Conservation (phyloP, 2,888 invertebrate genomes). For the Drosophila anomelani region DNA sequence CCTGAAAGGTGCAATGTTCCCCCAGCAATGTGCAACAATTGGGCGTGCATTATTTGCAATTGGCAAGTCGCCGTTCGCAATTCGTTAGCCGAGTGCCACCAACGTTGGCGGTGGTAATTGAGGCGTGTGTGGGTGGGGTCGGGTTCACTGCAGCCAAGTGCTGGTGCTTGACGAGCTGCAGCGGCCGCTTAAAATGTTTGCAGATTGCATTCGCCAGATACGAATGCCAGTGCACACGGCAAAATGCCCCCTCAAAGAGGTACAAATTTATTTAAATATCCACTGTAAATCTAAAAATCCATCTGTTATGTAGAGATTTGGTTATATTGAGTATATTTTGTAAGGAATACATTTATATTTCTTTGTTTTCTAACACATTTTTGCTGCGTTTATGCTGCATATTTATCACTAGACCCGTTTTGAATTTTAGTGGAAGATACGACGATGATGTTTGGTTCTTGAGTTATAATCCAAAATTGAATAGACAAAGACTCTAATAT, state of each 20-base stretch:
- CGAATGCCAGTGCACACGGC: conserved; percentile 19
- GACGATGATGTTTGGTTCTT: too few species aligned
- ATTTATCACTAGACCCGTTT: too few species aligned
- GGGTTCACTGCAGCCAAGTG: conserved; percentile 11
- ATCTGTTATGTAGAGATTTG: neutral
- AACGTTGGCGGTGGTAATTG: conserved; percentile 67
- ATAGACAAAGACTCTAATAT: too few species aligned
- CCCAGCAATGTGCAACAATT: conserved; percentile 81
- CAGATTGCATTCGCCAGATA: conserved; percentile 74
- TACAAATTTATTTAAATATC: conserved; percentile 1
- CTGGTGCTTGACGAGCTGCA: conserved; percentile 60
- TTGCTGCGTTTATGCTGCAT: too few species aligned
- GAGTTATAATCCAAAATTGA: too few species aligned
- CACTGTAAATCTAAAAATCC: neutral
- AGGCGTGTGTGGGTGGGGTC: conserved; percentile 52
- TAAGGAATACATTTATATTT: neutral
- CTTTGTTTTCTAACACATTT: neutral
- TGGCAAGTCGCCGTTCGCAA: conserved; percentile 31
- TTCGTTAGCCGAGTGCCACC: conserved; percentile 79
- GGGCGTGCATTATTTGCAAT: conserved; percentile 71
- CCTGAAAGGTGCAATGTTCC: conserved; percentile 5
- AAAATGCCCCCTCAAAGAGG: neutral
- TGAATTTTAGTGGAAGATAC: too few species aligned
- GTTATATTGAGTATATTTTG: neutral
- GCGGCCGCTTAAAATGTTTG: conserved; percentile 70